phyloP scores from a whole-genome alignment of 2,113 vertebrate genomes.

The Panurus biarmicus region DNA sequence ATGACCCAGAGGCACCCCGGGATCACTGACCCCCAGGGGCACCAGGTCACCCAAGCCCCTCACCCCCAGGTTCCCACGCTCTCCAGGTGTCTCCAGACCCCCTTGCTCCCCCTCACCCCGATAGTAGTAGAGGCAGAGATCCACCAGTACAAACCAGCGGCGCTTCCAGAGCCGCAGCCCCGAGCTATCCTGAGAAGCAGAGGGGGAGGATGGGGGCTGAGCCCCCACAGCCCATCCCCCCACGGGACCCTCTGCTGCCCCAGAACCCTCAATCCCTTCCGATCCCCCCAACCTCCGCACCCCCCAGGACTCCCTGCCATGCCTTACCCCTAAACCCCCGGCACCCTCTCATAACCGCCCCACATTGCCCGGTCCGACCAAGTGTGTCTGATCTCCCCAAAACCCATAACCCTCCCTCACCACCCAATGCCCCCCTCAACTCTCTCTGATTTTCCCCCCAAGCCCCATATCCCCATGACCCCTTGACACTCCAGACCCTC shows the following conservation, averaged over 20 bases:
- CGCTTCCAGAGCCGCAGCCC: background rate
- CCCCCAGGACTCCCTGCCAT: background rate
- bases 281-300: background rate
- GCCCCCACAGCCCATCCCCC: no score
- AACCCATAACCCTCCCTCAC: no score
- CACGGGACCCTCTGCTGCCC: background rate
- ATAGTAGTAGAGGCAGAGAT: conserved; percentile 3
- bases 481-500: background rate
- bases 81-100: background rate
- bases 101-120: background rate
- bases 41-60: background rate
- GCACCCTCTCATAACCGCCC: no score
- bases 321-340: background rate
- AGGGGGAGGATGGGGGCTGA: rapidly evolving
- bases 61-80: background rate
- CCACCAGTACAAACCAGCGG: background rate
- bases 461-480: background rate
- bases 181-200: background rate
- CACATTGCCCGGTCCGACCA: no score
- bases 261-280: background rate
- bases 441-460: background rate
- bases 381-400: background rate
- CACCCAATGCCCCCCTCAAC: no score
- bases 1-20: background rate
- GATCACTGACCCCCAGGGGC: background rate